Evolutionary conservation across 2,888 invertebrate species (phyloP).

Genomic region (Synanthedon vespiformis): DNA sequence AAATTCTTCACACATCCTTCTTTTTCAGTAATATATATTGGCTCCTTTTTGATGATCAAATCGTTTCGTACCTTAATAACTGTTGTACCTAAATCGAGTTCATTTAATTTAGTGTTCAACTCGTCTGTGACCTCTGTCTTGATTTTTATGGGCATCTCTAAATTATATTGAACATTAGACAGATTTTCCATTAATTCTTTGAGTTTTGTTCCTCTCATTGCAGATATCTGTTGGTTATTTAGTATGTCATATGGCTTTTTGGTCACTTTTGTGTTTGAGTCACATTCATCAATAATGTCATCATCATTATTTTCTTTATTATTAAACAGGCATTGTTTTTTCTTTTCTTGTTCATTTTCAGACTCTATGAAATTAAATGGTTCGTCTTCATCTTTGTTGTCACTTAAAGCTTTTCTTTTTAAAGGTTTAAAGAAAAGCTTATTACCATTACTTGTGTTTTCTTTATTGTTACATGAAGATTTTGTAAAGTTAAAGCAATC

Average conservation of each 20-base stretch:
- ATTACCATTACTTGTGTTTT: slow-evolving; percentile 21
- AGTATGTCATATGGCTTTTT: not conserved
- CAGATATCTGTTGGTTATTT: slow-evolving; percentile 20
- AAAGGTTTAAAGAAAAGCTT: slow-evolving; percentile 42
- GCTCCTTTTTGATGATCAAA: slow-evolving; percentile 50
- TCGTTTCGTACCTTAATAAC: slow-evolving; percentile 36
- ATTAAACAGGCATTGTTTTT: slow-evolving; percentile 4
- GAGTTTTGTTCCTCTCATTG: slow-evolving; percentile 45
- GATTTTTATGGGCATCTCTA: slow-evolving; percentile 14
- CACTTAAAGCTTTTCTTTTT: slow-evolving; percentile 37
- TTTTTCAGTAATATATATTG: slow-evolving; percentile 20
- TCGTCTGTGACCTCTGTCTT: slow-evolving; percentile 39
- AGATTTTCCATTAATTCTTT: slow-evolving; percentile 40
- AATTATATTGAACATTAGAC: slow-evolving; percentile 12
- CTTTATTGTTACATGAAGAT: slow-evolving; percentile 13
- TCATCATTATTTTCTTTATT: slow-evolving; percentile 2
- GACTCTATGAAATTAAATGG: slow-evolving; percentile 52
- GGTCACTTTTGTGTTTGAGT: slow-evolving; percentile 9
- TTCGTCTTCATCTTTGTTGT: slow-evolving; percentile 35
- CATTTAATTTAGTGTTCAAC: slow-evolving; percentile 40
- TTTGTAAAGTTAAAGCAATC: slow-evolving; percentile 48
- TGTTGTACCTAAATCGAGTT: slow-evolving; percentile 44
- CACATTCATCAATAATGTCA: slow-evolving; percentile 4
- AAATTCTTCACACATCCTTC: slow-evolving; percentile 35
- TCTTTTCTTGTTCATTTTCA: slow-evolving; percentile 7